Percentiles rank a stretch among this genome's conserved stretches.
Evolutionary conservation across 2,113 vertebrate species (phyloP).

Genomic region (Nyctereutes procyonoides): DNA sequence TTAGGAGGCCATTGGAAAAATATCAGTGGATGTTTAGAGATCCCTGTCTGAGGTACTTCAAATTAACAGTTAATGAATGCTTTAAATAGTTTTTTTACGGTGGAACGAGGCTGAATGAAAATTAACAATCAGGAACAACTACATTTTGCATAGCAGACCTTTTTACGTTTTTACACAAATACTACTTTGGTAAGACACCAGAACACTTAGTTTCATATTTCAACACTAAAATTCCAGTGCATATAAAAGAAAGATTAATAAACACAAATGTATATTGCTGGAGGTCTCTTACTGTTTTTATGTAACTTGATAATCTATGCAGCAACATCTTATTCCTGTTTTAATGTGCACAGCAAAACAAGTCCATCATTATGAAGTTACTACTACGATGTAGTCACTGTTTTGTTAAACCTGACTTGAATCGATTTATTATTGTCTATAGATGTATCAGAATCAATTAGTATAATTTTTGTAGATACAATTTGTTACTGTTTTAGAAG

Average conservation of each 20-base stretch:
- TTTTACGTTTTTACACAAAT: constrained; percentile 77
- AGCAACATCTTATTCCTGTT: background rate
- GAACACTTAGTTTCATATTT: constrained; percentile 68
- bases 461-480: background rate
- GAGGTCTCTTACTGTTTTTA: background rate
- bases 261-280: background rate
- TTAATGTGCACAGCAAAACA: background rate
- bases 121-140: constrained; percentile 62
- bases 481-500: background rate
- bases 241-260: background rate
- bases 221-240: background rate
- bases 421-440: constrained; percentile 11
- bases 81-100: constrained; percentile 83
- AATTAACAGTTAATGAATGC: constrained; percentile 83
- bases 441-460: background rate
- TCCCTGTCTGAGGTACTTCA: constrained; percentile 80
- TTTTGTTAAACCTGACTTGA: background rate
- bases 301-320: background rate
- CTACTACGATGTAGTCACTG: background rate
- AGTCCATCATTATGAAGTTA: background rate
- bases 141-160: constrained; percentile 63
- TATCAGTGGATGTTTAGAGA: constrained; percentile 79
- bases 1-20: constrained; percentile 79
- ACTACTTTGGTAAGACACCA: constrained; percentile 68
- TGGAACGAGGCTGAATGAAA: constrained; percentile 76